Percentiles rank a stretch among this genome's conserved stretches.
These are phyloP conservation scores for Graphium colonna DNA, from an alignment of 2,888 invertebrate species.

Conservation along the genomic window DNA sequence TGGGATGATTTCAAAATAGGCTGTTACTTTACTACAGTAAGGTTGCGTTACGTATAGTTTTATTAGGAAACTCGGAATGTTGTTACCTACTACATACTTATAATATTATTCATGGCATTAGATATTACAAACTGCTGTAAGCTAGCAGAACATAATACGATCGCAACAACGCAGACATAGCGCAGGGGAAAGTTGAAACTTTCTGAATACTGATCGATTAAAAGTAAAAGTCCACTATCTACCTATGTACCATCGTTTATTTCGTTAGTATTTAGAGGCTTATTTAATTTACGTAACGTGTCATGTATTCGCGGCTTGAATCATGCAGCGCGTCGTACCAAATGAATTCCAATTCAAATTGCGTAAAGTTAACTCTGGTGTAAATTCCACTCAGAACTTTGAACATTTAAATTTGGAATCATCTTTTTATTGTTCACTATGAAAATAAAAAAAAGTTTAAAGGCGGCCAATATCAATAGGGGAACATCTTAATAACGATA, in stretches of 20 bases:
- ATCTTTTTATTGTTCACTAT: no score
- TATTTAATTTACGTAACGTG: constrained; percentile 47
- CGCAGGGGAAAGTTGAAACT: constrained; percentile 58
- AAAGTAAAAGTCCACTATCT: constrained; percentile 61
- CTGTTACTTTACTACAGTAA: not conserved
- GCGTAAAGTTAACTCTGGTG: constrained; percentile 19
- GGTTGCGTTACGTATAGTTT: no score
- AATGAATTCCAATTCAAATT: constrained; percentile 29
- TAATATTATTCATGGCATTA: no score
- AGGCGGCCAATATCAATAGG: not conserved
- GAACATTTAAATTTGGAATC: no score
- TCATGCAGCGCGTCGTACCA: constrained; percentile 24
- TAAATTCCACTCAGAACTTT: no score
- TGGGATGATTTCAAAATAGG: no score
- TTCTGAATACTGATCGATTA: constrained; percentile 69
- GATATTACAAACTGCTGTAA: no score
- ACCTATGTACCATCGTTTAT: constrained; percentile 16
- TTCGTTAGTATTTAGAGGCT: constrained; percentile 37
- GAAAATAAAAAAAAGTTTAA: not conserved
- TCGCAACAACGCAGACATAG: constrained; percentile 33
- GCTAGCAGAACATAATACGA: no score
- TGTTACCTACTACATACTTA: no score
- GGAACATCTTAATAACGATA: not conserved
- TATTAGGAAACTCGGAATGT: no score
- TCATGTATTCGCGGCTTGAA: constrained; percentile 33